Base-by-base conservation (phyloP, 2,113 vertebrate species). In the Sander vitreus region DNA sequence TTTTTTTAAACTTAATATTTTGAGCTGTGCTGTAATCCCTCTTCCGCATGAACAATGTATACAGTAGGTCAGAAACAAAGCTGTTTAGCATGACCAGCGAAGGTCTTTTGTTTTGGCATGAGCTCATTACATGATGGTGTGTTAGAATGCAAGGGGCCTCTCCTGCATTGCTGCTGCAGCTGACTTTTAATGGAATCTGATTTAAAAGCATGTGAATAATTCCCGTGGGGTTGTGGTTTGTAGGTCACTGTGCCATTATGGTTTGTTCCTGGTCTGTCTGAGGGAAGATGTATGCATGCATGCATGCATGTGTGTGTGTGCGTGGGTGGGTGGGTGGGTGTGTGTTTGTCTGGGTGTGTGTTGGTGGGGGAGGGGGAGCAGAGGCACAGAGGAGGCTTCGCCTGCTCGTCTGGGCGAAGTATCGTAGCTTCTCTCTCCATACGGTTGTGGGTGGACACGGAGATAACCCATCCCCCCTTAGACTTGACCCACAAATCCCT, bases 171-270 rank as follows among this genome's bases (percentile, higher is more conserved):
- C 70, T 57, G 73, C 76, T 64, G 63, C 23, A 59, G 79, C 86
- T 80, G 90, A 91, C 90, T 89, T 86, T 77, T 78, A 88, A 91
- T 91, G 81, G 85, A 85, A 88, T 93, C 84, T 85, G 78, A 82
- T 85, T 85, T 87, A 81, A 91, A 90, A 76, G 91, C 78, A 81
- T 88, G 85, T 88, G 91, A 91, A 89, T 93, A 79, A 88, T 91
- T 93, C 89, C 89, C 70, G 15, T 63, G 81, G 80, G 88, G 43
- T 43, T 78, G 74, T 51, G 90, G 86, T 93, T 95, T 95, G 85
- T 94, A 93, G 94, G 95, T 95, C 94, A 94, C 84, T 81, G 89
- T 92, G 88, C 88, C 89, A 90, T 90, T 83, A 81, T 79, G 70
- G 85, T 79, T 73, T 78, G 83, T 77, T 89, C 86, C 85, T 91